Percentiles rank a stretch among this genome's conserved stretches.
These are phyloP conservation scores for Unio delphinus DNA, from an alignment of 2,888 invertebrate genomes.

Conservation along the genomic window DNA sequence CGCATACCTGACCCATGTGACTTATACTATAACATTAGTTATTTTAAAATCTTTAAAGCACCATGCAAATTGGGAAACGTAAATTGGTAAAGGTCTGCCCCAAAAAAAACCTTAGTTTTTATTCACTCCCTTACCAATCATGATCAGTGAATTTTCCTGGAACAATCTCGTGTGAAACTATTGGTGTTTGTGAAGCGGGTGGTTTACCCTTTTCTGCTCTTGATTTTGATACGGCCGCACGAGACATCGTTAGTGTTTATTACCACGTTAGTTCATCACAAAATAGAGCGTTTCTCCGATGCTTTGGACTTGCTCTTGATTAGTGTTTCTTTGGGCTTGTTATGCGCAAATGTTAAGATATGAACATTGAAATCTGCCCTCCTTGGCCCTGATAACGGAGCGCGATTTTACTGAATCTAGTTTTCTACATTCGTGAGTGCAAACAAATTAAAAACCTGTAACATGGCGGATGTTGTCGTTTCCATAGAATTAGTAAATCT, in stretches of 20 bases:
- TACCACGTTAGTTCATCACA: not conserved
- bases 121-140: conserved; percentile 65
- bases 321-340: too few species aligned
- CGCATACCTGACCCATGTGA: too few species aligned
- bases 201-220: conserved; percentile 62
- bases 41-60: too few species aligned
- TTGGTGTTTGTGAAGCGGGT: conserved; percentile 62
- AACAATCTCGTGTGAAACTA: conserved; percentile 69
- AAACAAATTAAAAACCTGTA: not conserved
- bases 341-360: too few species aligned
- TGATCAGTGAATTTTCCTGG: conserved; percentile 70
- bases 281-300: not conserved
- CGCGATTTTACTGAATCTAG: too few species aligned
- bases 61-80: too few species aligned
- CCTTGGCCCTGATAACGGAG: too few species aligned
- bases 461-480: not conserved
- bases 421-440: not conserved
- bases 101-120: not conserved
- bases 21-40: too few species aligned
- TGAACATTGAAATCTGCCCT: too few species aligned
- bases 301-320: too few species aligned
- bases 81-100: too few species aligned
- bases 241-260: conserved; percentile 46
- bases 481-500: not conserved
- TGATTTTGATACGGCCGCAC: conserved; percentile 60